Base-by-base conservation (phyloP, 2,888 invertebrate species). In the Lasioglossum calceatum region DNA sequence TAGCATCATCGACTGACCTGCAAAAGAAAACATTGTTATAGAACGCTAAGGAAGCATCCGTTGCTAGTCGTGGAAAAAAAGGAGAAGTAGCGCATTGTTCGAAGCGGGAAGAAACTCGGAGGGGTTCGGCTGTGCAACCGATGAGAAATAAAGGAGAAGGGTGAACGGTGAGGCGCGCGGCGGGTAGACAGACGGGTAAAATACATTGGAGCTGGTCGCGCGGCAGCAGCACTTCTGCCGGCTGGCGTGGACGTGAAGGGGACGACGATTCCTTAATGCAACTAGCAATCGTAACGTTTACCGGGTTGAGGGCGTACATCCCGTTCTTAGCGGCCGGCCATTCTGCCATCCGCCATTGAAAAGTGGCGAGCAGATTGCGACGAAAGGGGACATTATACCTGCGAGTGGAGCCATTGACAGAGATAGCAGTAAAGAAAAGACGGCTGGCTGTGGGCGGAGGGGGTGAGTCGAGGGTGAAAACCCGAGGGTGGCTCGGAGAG, bases 341-440 rank as follows among this genome's bases (percentile, higher is more conserved):
- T 82, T 85, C 82, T 81, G 72, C 58, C 39, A 71, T 27, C 50
- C 73, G 67, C 75, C 61, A 75, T 82, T 84, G 87, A 88, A 87
- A 91, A 92, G 91, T 90, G 91, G 89, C 89, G 89, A 92, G 88
- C 91, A 93, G 92, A 93, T 92, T 92, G 93, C 90, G 81, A 90
- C 89, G 89, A 89, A 90, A 88, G 79, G 86, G 87, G 82, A 89
- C 85, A 90, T 81, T 89, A 82, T 84, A 82, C 82, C 79, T 71
- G 27, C 50, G 77, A 91, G 87, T 86, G 71, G 79, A 80, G 83
- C 84, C 82, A 90, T 89, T 85, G 90, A 87, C 91, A 76, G 89
- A 89, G 90, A 90, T 87, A 91, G 89, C 81, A 74, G 78, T 44
- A 80, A 73, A 84, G 88, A 88, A 84, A 36, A 42, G 79, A 76